These are phyloP conservation scores for Limosa lapponica DNA, from an alignment of 2,797 vertebrate genomes.

Conservation along the genomic window DNA sequence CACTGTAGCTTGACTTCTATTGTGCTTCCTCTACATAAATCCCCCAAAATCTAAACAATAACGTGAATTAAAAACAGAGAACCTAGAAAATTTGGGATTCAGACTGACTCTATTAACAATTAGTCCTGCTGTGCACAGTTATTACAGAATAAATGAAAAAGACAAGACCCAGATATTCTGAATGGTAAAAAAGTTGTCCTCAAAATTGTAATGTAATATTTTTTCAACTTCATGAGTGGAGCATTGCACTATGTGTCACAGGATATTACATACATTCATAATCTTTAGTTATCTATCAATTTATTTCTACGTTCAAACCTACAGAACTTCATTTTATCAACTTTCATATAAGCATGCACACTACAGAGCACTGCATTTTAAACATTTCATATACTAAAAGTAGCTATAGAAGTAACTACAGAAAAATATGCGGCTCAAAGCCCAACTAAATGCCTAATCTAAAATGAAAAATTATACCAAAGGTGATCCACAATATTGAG, in stretches of 20 bases:
- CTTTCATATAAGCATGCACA: not conserved
- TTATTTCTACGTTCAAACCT: not conserved
- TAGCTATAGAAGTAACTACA: not conserved
- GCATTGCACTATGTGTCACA: not conserved
- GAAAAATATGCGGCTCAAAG: not conserved
- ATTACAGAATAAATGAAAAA: not conserved
- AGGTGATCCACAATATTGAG: not conserved
- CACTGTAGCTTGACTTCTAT: not conserved
- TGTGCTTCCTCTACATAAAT: not conserved
- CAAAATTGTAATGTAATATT: not conserved
- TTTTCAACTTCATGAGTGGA: not conserved
- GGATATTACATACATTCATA: not conserved
- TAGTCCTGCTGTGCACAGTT: not conserved
- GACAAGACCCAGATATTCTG: not conserved
- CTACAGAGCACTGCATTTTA: not conserved
- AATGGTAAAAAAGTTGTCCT: not conserved
- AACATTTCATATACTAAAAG: not conserved
- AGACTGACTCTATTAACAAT: not conserved
- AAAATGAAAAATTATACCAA: not conserved
- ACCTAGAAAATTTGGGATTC: conserved; percentile 23
- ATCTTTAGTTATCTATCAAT: not conserved
- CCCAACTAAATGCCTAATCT: not conserved
- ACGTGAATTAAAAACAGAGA: not conserved
- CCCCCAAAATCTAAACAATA: not conserved
- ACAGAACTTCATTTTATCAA: not conserved